Percentiles rank a stretch among this genome's conserved stretches.
These are phyloP conservation scores for Cartodere bifasciata DNA, from an alignment of 2,888 invertebrate species.

Conservation along the genomic window DNA sequence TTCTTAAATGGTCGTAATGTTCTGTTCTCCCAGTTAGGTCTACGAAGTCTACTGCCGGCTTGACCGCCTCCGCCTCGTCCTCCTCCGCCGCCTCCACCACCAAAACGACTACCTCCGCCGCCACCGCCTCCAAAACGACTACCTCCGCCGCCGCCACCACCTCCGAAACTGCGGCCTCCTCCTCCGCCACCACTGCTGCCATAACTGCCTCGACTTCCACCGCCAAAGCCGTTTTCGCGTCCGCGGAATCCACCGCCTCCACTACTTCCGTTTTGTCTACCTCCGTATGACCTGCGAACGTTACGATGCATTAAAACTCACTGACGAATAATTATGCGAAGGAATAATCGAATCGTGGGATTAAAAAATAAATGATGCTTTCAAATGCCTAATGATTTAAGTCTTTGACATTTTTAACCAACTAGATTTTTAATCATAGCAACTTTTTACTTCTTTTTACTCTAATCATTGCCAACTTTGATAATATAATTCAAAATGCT, in stretches of 20 bases:
- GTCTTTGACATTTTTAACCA: too few relatives aligned
- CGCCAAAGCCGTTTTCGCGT: constrained; percentile 19
- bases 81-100: constrained; percentile 19
- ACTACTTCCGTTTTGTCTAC: neutral
- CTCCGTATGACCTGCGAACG: too few relatives aligned
- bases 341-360: too few relatives aligned
- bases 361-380: too few relatives aligned
- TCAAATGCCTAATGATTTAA: too few relatives aligned
- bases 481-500: too few relatives aligned
- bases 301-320: too few relatives aligned
- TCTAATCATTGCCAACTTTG: too few relatives aligned
- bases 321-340: too few relatives aligned
- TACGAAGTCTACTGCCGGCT: constrained; percentile 54
- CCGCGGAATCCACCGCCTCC: constrained; percentile 14
- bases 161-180: constrained; percentile 14
- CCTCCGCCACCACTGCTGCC: constrained; percentile 3
- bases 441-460: too few relatives aligned
- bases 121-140: constrained; percentile 5
- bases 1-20: constrained; percentile 67
- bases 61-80: constrained; percentile 26
- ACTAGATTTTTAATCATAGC: too few relatives aligned
- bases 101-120: constrained; percentile 31
- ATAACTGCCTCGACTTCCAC: neutral
- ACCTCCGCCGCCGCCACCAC: constrained; percentile 28
- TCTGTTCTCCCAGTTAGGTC: constrained; percentile 65